Evolutionary conservation across 2,888 invertebrate genomes (phyloP).

Genomic region (Phortica okadai): DNA sequence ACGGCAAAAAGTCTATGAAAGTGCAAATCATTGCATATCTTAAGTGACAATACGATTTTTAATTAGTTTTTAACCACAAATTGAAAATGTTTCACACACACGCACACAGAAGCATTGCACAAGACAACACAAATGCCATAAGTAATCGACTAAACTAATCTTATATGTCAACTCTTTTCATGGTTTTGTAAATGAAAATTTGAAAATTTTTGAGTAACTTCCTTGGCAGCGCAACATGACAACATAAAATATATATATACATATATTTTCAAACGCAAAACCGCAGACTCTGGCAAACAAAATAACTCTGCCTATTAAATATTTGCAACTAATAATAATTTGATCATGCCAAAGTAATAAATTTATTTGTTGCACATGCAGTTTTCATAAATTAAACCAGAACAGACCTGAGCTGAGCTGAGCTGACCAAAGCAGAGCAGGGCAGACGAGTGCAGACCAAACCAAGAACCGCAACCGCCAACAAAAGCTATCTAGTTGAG

Average conservation of each 20-base stretch:
- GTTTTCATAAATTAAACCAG: background rate
- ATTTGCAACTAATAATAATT: background rate
- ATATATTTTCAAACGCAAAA: no score
- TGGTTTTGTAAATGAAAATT: background rate
- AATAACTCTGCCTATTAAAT: background rate
- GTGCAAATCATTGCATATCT: no score
- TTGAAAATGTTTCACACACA: no score
- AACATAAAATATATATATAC: no score
- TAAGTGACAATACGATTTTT: no score
- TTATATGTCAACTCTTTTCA: background rate
- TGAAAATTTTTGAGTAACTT: background rate
- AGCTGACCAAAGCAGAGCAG: background rate
- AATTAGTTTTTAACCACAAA: no score
- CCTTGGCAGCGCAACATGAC: no score
- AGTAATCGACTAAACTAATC: background rate
- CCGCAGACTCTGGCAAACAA: no score
- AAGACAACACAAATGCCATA: background rate
- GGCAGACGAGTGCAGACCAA: background rate
- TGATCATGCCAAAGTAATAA: background rate
- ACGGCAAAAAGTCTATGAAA: no score
- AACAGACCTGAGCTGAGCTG: background rate
- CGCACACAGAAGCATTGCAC: background rate
- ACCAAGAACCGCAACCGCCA: slow-evolving; percentile 34
- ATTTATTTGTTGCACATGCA: background rate
- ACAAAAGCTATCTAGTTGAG: background rate